Percentiles rank a stretch among this genome's conserved stretches.
These are phyloP conservation scores for Dryoscopus gambensis DNA, from an alignment of 2,113 vertebrate genomes.

Conservation along the genomic window DNA sequence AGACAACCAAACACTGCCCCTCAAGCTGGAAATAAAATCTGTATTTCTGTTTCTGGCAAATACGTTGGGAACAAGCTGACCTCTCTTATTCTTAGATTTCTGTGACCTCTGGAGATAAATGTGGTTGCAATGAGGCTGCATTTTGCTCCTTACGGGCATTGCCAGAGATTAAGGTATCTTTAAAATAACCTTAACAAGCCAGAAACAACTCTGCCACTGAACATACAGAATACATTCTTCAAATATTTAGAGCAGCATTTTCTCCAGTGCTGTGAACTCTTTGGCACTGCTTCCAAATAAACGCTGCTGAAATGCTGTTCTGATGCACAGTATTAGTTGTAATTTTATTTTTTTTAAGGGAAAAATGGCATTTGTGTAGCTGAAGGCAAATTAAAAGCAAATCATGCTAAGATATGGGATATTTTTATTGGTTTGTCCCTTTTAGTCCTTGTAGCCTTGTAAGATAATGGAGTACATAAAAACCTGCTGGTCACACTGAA, in stretches of 20 bases:
- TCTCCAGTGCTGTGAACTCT: not conserved
- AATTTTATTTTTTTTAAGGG: not conserved
- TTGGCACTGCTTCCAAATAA: not conserved
- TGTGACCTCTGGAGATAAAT: constrained; percentile 59
- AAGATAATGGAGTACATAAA: not conserved
- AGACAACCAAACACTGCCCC: not conserved
- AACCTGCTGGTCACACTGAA: not conserved
- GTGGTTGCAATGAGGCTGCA: constrained; percentile 29
- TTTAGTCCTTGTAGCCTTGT: not conserved
- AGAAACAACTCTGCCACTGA: constrained; percentile 37
- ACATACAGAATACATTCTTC: constrained; percentile 34
- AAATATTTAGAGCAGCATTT: constrained; percentile 16
- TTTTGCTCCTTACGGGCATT: constrained; percentile 6
- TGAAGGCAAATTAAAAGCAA: not conserved
- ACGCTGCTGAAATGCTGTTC: not conserved
- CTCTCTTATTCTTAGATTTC: constrained; percentile 67
- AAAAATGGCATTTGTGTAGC: not conserved
- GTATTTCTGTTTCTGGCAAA: constrained; percentile 63
- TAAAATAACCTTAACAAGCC: constrained; percentile 52
- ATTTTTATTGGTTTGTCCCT: not conserved
- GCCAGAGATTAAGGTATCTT: constrained; percentile 65
- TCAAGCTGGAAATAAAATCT: constrained; percentile 21
- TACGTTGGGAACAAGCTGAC: constrained; percentile 61
- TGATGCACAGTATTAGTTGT: not conserved
- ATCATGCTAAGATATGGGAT: not conserved